Evolutionary conservation across 2,797 vertebrate species (phyloP).

Genomic region (Pseudochirops cupreus): DNA sequence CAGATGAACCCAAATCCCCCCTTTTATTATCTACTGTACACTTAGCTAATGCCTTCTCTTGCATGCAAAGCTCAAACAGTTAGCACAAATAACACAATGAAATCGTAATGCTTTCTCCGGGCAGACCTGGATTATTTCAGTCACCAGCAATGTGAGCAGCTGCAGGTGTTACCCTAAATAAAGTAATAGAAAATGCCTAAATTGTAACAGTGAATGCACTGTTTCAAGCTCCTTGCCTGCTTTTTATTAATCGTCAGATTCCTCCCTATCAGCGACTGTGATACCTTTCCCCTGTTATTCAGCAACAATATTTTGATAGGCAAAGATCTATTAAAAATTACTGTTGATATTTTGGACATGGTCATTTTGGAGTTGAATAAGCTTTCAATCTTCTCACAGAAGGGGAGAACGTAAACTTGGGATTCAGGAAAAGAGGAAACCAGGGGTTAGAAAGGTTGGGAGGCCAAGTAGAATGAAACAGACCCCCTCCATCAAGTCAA

Average conservation of each 20-base stretch:
- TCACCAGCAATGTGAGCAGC: constrained; percentile 85
- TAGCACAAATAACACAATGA: constrained; percentile 86
- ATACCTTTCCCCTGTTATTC: constrained; percentile 87
- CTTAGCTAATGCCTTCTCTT: constrained; percentile 75
- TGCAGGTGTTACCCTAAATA: constrained; percentile 91
- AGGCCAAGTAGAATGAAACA: constrained; percentile 90
- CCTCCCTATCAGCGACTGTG: constrained; percentile 89
- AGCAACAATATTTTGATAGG: constrained; percentile 88
- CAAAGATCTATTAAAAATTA: constrained; percentile 89
- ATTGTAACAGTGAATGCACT: constrained; percentile 89
- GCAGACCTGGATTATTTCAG: constrained; percentile 89
- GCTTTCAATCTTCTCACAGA: constrained; percentile 90
- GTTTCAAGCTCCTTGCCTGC: constrained; percentile 89
- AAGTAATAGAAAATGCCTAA: constrained; percentile 90
- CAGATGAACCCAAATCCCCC: constrained; percentile 67
- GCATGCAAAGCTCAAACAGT: constrained; percentile 79
- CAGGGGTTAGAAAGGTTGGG: constrained; percentile 91
- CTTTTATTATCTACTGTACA: constrained; percentile 72
- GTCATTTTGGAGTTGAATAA: constrained; percentile 87
- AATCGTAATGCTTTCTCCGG: constrained; percentile 80
- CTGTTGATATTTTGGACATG: constrained; percentile 86
- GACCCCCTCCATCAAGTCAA: constrained; percentile 90
- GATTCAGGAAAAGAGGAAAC: constrained; percentile 90
- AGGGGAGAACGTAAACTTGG: constrained; percentile 89
- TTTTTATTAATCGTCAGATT: constrained; percentile 91